These are phyloP conservation scores for Tachuris rubrigastra DNA, from an alignment of 2,113 vertebrate genomes.

Conservation along the genomic window DNA sequence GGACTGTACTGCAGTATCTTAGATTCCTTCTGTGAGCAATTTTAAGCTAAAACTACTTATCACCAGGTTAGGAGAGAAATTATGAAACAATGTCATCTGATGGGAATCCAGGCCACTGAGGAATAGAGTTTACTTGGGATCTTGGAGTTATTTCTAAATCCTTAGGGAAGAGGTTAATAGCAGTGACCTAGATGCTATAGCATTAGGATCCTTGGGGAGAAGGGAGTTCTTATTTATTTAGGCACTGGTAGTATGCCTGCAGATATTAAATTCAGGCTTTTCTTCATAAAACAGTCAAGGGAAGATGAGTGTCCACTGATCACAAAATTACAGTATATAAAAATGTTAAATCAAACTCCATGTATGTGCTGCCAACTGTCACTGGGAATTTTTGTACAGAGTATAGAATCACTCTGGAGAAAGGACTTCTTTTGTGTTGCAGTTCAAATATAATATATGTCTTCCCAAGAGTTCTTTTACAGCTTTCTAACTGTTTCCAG, in stretches of 20 bases:
- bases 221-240: not conserved
- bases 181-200: not conserved
- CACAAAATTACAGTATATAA: not conserved
- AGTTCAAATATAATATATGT: not conserved
- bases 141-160: not conserved
- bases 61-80: not conserved
- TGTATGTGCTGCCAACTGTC: not conserved
- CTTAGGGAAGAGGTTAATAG: not conserved
- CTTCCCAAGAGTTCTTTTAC: not conserved
- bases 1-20: not conserved
- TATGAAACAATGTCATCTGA: not conserved
- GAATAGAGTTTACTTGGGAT: not conserved
- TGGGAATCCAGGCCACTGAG: not conserved
- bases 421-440: not conserved
- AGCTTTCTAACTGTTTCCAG: not conserved
- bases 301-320: not conserved
- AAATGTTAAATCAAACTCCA: not conserved
- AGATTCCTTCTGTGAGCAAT: not conserved
- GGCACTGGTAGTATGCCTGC: not conserved
- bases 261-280: slow-evolving; percentile 10
- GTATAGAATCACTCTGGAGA: not conserved
- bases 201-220: not conserved
- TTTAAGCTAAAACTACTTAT: not conserved
- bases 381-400: not conserved
- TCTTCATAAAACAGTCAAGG: not conserved